Evolutionary conservation across 2,797 vertebrate species (phyloP).

Genomic region (Morelia viridis): DNA sequence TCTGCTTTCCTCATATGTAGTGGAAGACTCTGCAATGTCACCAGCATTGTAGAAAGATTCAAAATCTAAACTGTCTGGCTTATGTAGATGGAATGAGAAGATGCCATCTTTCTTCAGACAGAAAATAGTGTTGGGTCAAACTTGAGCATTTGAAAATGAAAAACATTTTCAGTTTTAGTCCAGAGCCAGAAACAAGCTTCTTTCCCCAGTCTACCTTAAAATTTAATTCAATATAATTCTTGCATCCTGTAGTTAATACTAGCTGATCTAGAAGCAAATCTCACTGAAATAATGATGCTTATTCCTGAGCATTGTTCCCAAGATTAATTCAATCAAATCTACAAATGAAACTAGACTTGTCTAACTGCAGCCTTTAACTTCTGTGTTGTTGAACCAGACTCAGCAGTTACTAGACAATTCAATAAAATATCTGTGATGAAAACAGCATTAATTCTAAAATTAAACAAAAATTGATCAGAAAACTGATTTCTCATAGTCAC

Average conservation of each 20-base stretch:
- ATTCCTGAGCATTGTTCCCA: not conserved
- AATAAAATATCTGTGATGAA: not conserved
- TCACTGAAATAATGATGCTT: not conserved
- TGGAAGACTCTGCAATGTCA: not conserved
- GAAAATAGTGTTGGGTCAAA: not conserved
- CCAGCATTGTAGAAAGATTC: not conserved
- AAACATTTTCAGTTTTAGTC: not conserved
- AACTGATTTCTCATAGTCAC: not conserved
- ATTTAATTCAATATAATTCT: not conserved
- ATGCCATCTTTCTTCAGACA: not conserved
- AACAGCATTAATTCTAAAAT: not conserved
- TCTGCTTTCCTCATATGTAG: not conserved
- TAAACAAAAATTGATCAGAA: not conserved
- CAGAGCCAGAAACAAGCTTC: not conserved
- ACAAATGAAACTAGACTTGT: not conserved
- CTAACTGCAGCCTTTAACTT: not conserved
- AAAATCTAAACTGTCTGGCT: not conserved
- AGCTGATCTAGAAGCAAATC: not conserved
- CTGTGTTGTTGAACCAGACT: not conserved
- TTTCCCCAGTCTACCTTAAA: not conserved
- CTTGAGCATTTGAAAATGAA: not conserved
- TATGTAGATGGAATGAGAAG: not conserved
- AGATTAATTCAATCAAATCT: not conserved
- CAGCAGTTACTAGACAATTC: not conserved
- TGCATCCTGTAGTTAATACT: not conserved